phyloP scores from a whole-genome alignment of 1,140 invertebrate species.

The Vollenhovia emeryi region DNA sequence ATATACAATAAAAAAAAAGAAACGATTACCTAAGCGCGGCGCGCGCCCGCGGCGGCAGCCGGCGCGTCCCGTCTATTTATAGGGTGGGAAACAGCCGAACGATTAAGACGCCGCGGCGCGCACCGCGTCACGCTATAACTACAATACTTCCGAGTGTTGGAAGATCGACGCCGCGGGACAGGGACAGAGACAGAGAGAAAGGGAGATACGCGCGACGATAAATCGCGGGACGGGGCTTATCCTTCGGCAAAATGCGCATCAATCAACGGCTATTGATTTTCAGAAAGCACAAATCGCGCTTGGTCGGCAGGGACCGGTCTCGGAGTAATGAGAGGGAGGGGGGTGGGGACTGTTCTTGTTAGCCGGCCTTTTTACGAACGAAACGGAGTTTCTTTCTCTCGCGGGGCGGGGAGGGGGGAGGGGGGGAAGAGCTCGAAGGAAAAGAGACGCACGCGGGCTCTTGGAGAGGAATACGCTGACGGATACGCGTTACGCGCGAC shows the following conservation, averaged over 20 bases:
- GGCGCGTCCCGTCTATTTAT: slow-evolving; percentile 58
- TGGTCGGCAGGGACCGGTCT: background rate
- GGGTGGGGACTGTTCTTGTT: background rate
- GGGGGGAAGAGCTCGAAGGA: no score
- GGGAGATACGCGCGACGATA: background rate
- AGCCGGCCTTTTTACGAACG: background rate
- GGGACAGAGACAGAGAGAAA: no score
- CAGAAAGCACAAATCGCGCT: background rate
- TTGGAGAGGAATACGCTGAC: background rate
- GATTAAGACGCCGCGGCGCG: slow-evolving; percentile 59
- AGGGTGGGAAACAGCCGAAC: slow-evolving; percentile 56
- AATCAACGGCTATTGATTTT: slow-evolving; percentile 20
- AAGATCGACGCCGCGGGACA: slow-evolving; percentile 66
- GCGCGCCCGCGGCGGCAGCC: slow-evolving; percentile 59
- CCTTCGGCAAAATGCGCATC: background rate
- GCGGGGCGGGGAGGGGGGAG: no score
- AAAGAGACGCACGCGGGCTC: background rate
- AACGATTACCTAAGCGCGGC: slow-evolving; percentile 80
- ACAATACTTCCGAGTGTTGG: slow-evolving; percentile 81
- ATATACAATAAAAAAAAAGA: slow-evolving; percentile 83
- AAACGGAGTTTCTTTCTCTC: background rate
- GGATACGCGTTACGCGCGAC: slow-evolving; percentile 16
- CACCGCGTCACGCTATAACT: slow-evolving; percentile 75
- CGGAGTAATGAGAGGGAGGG: background rate
- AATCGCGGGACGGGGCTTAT: background rate